phyloP scores from a whole-genome alignment of 2,888 invertebrate species.

The Unio delphinus region DNA sequence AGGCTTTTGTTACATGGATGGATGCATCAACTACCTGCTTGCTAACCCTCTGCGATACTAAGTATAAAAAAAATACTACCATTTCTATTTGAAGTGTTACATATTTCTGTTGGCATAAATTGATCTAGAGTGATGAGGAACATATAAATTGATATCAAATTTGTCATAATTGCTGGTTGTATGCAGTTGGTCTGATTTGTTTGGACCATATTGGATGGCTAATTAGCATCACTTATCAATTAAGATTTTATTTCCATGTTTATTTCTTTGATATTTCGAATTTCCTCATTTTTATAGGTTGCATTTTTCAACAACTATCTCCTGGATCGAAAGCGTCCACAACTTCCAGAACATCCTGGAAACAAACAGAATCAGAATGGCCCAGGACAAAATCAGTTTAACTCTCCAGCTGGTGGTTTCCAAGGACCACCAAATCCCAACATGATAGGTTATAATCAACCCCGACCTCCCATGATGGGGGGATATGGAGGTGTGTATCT shows the following conservation, averaged over 20 bases:
- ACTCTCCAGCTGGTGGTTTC: conserved; percentile 22
- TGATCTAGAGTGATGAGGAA: no score
- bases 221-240: no score
- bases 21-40: no score
- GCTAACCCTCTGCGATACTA: no score
- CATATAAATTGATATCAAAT: no score
- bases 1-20: no score
- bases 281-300: conserved; percentile 73
- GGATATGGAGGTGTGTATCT: conserved; percentile 27
- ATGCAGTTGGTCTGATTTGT: no score
- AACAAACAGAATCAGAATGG: conserved; percentile 66
- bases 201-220: no score
- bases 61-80: no score
- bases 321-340: conserved; percentile 93
- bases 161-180: no score
- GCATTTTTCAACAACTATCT: conserved; percentile 97
- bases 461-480: conserved; percentile 48
- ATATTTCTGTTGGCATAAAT: no score
- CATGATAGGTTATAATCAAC: conserved; percentile 51
- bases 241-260: not conserved
- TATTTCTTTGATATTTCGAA: not conserved
- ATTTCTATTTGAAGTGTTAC: no score
- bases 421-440: conserved; percentile 43
- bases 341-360: conserved; percentile 82
- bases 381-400: conserved; percentile 28